phyloP scores from a whole-genome alignment of 2,113 vertebrate species.

The Taxidea taxus region DNA sequence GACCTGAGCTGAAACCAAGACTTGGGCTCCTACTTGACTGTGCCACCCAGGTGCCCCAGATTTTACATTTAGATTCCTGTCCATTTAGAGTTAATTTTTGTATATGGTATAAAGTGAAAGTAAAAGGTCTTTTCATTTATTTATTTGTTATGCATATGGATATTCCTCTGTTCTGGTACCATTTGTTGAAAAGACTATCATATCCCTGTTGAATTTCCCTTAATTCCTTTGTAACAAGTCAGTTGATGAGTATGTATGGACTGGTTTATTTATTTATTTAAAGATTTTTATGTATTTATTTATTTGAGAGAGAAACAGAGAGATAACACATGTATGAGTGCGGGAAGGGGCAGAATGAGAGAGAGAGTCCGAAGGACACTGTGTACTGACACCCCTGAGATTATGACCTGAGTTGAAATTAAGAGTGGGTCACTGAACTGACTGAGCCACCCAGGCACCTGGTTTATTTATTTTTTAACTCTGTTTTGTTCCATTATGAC shows the following conservation, averaged over 20 bases:
- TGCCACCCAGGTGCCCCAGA: background rate
- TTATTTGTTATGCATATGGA: background rate
- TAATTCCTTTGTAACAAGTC: background rate
- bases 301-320: background rate
- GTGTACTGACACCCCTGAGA: background rate
- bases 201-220: background rate
- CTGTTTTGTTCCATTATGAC: background rate
- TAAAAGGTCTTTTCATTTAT: background rate
- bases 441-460: background rate
- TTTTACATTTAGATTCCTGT: background rate
- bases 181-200: background rate
- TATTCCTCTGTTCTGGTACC: background rate
- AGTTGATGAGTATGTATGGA: background rate
- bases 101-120: background rate
- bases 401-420: background rate
- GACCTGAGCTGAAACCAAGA: background rate
- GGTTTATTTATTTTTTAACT: background rate
- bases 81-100: background rate
- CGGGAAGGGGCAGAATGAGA: background rate
- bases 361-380: background rate
- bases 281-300: background rate
- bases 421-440: background rate
- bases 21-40: background rate
- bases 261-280: background rate
- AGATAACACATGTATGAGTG: fast-evolving